Percentiles rank a stretch among this genome's conserved stretches.
phyloP scores from a whole-genome alignment of 2,113 vertebrate species.

The Puntigrus tetrazona region DNA sequence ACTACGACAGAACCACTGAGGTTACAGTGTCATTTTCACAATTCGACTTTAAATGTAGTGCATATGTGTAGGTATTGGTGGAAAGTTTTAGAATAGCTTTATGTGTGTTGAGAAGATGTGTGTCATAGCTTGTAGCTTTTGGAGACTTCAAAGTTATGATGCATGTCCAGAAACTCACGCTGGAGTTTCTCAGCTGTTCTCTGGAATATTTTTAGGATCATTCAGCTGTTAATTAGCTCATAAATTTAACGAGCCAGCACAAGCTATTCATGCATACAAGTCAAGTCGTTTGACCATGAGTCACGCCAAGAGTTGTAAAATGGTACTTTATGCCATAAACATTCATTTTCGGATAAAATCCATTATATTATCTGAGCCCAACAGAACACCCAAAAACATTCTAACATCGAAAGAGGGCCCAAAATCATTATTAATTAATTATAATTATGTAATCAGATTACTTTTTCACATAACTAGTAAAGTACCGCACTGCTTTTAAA shows the following conservation, averaged over 20 bases:
- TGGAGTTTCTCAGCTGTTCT: slow-evolving; percentile 38
- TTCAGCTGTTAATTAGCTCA: slow-evolving; percentile 58
- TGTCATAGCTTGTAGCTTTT: slow-evolving; percentile 56
- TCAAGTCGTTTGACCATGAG: background rate
- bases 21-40: slow-evolving; percentile 36
- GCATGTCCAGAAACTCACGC: slow-evolving; percentile 56
- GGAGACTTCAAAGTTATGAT: slow-evolving; percentile 63
- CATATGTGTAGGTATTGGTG: background rate
- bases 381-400: background rate
- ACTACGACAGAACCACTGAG: background rate
- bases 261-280: background rate
- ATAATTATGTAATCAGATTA: background rate
- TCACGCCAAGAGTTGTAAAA: background rate
- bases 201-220: slow-evolving; percentile 45
- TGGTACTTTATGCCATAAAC: background rate
- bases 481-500: background rate
- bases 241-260: slow-evolving; percentile 56
- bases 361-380: background rate
- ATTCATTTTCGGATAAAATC: background rate
- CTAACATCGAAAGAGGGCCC: background rate
- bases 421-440: background rate
- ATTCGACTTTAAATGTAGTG: background rate
- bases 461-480: background rate
- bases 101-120: slow-evolving; percentile 48
- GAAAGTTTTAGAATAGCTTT: background rate